Evolutionary conservation across 2,113 vertebrate genomes (phyloP).

Genomic region (Rhinichthys klamathensis): DNA sequence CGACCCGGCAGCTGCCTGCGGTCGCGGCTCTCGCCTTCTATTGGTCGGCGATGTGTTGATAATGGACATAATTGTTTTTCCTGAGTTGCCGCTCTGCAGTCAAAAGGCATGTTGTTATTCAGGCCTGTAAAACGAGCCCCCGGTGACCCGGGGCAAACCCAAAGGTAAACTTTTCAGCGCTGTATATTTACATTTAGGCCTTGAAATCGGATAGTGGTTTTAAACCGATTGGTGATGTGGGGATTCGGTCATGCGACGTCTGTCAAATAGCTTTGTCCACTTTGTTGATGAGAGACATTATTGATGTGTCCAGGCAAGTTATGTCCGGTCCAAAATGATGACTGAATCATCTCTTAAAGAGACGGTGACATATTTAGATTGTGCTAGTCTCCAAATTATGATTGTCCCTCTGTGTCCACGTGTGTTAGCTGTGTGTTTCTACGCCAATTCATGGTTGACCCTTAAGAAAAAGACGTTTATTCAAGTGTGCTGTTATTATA

Average conservation of each 20-base stretch:
- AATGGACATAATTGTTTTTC: slow-evolving; percentile 36
- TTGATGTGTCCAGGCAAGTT: slow-evolving; percentile 12
- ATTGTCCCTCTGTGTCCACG: background rate
- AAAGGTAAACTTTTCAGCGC: slow-evolving; percentile 9
- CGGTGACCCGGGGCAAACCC: background rate
- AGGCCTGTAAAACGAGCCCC: slow-evolving; percentile 34
- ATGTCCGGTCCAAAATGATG: background rate
- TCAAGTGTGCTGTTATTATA: too few relatives aligned
- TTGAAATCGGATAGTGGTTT: slow-evolving; percentile 31
- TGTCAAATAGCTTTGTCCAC: slow-evolving; percentile 25
- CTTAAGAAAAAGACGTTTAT: too few relatives aligned
- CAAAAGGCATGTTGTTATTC: slow-evolving; percentile 16
- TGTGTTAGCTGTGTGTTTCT: background rate
- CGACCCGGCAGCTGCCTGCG: slow-evolving; percentile 10
- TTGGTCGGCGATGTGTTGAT: slow-evolving; percentile 1
- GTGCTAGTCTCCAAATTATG: background rate
- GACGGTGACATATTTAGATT: slow-evolving; percentile 2
- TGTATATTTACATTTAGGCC: slow-evolving; percentile 38
- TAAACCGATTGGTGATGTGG: background rate
- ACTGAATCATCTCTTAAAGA: background rate
- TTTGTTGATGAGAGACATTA: slow-evolving; percentile 34
- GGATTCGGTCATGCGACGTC: slow-evolving; percentile 9
- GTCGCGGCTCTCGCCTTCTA: background rate
- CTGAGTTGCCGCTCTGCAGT: background rate
- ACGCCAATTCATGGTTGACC: too few relatives aligned